Percentiles rank a stretch among this genome's conserved stretches.
Evolutionary conservation across 2,113 vertebrate genomes (phyloP).

Genomic region (Leptocoma aspasia): DNA sequence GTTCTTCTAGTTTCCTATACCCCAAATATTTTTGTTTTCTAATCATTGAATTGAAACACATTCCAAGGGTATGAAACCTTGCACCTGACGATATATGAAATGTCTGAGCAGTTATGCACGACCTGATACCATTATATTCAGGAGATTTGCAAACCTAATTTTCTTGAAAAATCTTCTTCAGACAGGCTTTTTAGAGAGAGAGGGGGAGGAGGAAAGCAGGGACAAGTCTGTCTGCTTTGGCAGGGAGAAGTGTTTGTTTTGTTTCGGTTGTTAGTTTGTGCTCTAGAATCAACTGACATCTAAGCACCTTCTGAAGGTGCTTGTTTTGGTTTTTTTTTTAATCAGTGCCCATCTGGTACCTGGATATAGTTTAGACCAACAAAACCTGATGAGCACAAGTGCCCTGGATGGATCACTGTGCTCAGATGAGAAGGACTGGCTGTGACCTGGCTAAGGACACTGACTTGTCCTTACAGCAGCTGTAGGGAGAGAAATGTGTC

Average conservation of each 20-base stretch:
- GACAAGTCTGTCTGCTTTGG: not conserved
- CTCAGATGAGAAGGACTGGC: not conserved
- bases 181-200: not conserved
- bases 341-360: rapidly evolving
- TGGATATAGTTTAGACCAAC: not conserved
- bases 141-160: constrained; percentile 16
- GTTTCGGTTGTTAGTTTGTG: not conserved
- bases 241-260: not conserved
- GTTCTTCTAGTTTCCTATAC: constrained; percentile 1
- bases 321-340: not conserved
- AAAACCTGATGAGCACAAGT: not conserved
- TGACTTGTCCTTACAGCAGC: not conserved
- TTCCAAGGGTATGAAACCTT: not conserved
- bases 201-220: not conserved
- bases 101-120: not conserved
- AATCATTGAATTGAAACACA: not conserved
- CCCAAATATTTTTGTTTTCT: constrained; percentile 46
- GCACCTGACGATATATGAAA: not conserved
- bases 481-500: not conserved
- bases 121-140: not conserved
- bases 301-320: not conserved
- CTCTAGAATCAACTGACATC: not conserved
- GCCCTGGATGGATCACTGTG: not conserved
- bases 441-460: not conserved
- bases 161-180: not conserved